Conservation (phyloP, 2,797 vertebrate species). For the Enteromius thamalakanensis region DNA sequence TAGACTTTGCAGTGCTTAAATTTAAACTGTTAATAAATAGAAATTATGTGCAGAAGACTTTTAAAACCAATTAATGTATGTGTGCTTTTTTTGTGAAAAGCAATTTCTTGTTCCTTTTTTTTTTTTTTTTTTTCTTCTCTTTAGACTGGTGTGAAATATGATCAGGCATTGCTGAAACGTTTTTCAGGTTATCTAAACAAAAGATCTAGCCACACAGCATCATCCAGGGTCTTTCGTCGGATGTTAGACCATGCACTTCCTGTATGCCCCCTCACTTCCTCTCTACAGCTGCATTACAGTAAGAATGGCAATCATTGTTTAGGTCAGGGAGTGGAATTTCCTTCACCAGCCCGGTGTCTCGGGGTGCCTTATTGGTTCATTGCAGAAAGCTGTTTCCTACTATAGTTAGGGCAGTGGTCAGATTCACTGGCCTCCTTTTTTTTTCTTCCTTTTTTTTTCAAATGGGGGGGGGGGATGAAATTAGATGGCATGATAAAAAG, state of each 20-base stretch:
- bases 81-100: not conserved
- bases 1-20: too few species aligned
- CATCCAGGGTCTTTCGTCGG: constrained; percentile 47
- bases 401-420: constrained; percentile 55
- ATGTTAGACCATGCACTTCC: constrained; percentile 54
- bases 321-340: constrained; percentile 53
- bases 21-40: too few species aligned
- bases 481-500: not conserved
- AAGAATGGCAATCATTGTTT: constrained; percentile 60
- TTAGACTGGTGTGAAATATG: not conserved
- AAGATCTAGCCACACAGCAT: constrained; percentile 37
- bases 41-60: not conserved
- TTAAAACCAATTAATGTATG: not conserved
- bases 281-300: constrained; percentile 41
- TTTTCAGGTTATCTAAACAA: not conserved
- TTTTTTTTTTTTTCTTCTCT: too few species aligned
- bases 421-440: constrained; percentile 49
- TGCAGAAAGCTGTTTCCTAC: constrained; percentile 50
- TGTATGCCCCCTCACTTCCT: constrained; percentile 48
- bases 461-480: constrained; percentile 16
- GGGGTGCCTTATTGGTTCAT: constrained; percentile 45
- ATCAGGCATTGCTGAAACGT: not conserved
- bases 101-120: not conserved
- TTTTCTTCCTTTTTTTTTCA: constrained; percentile 19
- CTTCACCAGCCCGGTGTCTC: constrained; percentile 45